Percentiles rank a stretch among this genome's conserved stretches.
These are phyloP conservation scores for Mythimna pallens DNA, from an alignment of 2,888 invertebrate species.

Conservation along the genomic window DNA sequence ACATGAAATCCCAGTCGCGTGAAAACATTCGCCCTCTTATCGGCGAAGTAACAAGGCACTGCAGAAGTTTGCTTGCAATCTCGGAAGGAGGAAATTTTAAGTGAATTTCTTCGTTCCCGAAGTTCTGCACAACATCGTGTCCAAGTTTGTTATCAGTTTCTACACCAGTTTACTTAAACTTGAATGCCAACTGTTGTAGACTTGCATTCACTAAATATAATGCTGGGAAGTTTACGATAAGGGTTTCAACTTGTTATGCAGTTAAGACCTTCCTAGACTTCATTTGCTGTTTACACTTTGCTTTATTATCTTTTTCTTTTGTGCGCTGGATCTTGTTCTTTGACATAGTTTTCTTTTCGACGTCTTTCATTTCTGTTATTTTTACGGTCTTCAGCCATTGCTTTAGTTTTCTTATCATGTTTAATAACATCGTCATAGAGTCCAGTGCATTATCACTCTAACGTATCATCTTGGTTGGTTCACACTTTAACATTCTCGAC, in stretches of 20 bases:
- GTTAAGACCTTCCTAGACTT: slow-evolving; percentile 26
- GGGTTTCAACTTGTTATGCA: slow-evolving; percentile 46
- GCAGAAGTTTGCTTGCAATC: slow-evolving; percentile 41
- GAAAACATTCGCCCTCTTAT: slow-evolving; percentile 52
- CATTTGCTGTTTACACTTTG: slow-evolving; percentile 1
- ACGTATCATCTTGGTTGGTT: slow-evolving; percentile 1
- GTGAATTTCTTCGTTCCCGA: slow-evolving; percentile 52
- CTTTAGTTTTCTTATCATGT: neutral
- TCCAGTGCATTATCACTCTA: slow-evolving; percentile 2
- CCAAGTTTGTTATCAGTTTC: slow-evolving; percentile 61
- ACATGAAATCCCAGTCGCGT: slow-evolving; percentile 30
- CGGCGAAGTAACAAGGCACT: slow-evolving; percentile 39
- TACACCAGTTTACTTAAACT: slow-evolving; percentile 58
- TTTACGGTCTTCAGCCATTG: neutral
- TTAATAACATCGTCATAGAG: neutral
- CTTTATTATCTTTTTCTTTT: slow-evolving; percentile 15
- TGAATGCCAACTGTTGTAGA: slow-evolving; percentile 47
- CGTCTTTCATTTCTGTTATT: neutral
- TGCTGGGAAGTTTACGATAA: slow-evolving; percentile 56
- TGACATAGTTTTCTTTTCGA: neutral
- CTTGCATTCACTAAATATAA: slow-evolving; percentile 63
- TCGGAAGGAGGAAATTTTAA: slow-evolving; percentile 46
- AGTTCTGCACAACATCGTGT: slow-evolving; percentile 48
- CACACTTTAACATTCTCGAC: slow-evolving; percentile 1
- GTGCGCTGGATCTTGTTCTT: slow-evolving; percentile 4